These are phyloP conservation scores for Cladorhizidae sp. DNA, from an alignment of 37 sponge, comb jelly and placozoan species.

Conservation along the genomic window DNA sequence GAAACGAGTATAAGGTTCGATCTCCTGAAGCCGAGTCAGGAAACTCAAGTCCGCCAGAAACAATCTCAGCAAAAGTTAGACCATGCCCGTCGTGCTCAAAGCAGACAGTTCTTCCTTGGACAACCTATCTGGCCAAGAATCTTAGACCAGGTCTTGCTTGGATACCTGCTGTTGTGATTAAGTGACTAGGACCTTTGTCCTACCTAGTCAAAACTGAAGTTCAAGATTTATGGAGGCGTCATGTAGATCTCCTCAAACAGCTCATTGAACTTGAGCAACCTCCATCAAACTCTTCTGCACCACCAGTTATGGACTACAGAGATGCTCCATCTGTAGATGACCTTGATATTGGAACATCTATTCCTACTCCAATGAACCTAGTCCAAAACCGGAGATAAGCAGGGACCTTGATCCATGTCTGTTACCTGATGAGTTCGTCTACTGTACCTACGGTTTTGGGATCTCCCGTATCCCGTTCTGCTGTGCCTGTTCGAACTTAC, in stretches of 20 bases:
- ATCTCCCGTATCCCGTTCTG: neutral
- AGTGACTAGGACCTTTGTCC: slow-evolving; percentile 9
- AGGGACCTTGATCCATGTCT: neutral
- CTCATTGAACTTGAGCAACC: neutral
- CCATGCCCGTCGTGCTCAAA: slow-evolving; percentile 33
- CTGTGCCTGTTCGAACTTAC: neutral
- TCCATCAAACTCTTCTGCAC: neutral
- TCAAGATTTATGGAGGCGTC: slow-evolving; percentile 3
- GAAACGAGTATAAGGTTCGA: slow-evolving; percentile 17
- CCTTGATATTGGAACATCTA: no score
- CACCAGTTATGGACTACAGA: neutral
- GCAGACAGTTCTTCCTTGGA: slow-evolving; percentile 21
- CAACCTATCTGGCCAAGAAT: slow-evolving; percentile 28
- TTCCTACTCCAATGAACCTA: no score
- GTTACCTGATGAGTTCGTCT: neutral
- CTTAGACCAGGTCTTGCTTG: slow-evolving; percentile 13
- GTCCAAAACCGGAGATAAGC: no score
- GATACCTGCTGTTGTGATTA: slow-evolving; percentile 20
- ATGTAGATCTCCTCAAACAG: slow-evolving; percentile 17
- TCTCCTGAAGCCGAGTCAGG: slow-evolving; percentile 26
- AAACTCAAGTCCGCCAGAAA: neutral
- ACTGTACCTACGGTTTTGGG: neutral
- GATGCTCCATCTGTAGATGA: neutral
- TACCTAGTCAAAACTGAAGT: neutral
- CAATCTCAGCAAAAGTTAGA: slow-evolving; percentile 26